These are phyloP conservation scores for Poecilia picta DNA, from an alignment of 2,797 vertebrate genomes.

Conservation along the genomic window DNA sequence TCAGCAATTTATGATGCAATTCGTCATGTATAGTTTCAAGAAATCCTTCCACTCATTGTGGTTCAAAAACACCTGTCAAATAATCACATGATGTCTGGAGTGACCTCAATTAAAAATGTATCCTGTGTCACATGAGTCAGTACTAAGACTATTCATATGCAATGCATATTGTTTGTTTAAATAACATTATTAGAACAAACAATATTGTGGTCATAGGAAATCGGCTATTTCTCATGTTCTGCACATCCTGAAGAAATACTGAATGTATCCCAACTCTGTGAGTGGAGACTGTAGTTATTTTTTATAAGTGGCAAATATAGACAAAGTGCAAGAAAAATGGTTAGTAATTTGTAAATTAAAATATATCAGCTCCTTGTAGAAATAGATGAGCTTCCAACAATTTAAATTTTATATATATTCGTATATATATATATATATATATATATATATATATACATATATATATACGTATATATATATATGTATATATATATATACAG, in stretches of 20 bases:
- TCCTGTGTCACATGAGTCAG: constrained; percentile 9
- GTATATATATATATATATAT: too few species aligned
- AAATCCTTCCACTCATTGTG: constrained; percentile 48
- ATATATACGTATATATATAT: too few species aligned
- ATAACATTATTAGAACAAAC: neutral
- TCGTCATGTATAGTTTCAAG: constrained; percentile 66
- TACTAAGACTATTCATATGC: neutral
- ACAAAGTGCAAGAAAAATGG: neutral
- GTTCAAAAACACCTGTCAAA: constrained; percentile 24
- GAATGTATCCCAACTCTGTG: neutral
- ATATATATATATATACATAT: too few species aligned
- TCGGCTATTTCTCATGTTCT: neutral
- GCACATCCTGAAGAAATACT: neutral
- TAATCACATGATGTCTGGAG: constrained; percentile 4
- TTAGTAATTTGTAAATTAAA: neutral
- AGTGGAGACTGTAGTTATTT: neutral
- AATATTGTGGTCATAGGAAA: neutral
- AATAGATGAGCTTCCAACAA: neutral
- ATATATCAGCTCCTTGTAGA: neutral
- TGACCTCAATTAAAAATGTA: constrained; percentile 6
- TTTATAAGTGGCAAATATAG: neutral
- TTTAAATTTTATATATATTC: too few species aligned
- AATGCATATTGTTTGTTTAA: neutral
- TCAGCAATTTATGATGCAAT: constrained; percentile 63
- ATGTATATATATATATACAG: too few species aligned